These are phyloP conservation scores for Drosophila melanica DNA, from an alignment of 1,140 invertebrate species.

Conservation along the genomic window DNA sequence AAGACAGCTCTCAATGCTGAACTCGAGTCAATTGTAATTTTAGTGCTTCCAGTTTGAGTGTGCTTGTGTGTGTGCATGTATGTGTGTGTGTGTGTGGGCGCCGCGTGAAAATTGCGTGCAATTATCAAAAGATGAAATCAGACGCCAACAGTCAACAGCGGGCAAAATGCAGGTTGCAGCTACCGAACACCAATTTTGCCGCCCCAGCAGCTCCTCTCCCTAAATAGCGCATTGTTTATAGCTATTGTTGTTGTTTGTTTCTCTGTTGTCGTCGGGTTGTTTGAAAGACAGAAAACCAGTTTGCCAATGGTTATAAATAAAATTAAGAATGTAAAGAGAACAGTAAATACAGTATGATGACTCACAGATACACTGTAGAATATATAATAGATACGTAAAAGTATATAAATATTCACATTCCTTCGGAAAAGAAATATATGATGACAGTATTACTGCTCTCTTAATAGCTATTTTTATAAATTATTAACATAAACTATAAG, in stretches of 20 bases:
- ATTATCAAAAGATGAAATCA: constrained; percentile 77
- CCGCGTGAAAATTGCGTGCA: constrained; percentile 73
- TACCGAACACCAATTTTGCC: constrained; percentile 21
- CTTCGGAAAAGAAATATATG: too few species aligned
- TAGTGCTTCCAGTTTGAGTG: constrained; percentile 19
- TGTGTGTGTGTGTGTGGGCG: constrained; percentile 52
- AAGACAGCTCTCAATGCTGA: constrained; percentile 34
- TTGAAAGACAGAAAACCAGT: constrained; percentile 52
- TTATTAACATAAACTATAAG: too few species aligned
- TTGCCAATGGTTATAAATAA: constrained; percentile 70
- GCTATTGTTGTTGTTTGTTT: constrained; percentile 28
- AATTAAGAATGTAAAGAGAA: constrained; percentile 47
- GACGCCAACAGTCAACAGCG: constrained; percentile 32
- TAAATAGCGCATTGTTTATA: constrained; percentile 29
- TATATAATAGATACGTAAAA: not conserved
- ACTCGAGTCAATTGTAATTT: constrained; percentile 42
- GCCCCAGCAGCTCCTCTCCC: constrained; percentile 8
- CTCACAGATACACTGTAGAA: constrained; percentile 23
- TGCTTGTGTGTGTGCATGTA: not conserved
- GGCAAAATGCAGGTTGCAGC: constrained; percentile 20
- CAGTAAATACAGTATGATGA: constrained; percentile 6
- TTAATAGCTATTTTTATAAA: too few species aligned
- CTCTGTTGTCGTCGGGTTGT: constrained; percentile 25
- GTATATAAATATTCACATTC: too few species aligned
- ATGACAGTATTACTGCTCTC: too few species aligned